Percentiles rank a stretch among this genome's conserved stretches.
Evolutionary conservation across 2,797 vertebrate species (phyloP).

Genomic region (Odontamblyopus rebecca): DNA sequence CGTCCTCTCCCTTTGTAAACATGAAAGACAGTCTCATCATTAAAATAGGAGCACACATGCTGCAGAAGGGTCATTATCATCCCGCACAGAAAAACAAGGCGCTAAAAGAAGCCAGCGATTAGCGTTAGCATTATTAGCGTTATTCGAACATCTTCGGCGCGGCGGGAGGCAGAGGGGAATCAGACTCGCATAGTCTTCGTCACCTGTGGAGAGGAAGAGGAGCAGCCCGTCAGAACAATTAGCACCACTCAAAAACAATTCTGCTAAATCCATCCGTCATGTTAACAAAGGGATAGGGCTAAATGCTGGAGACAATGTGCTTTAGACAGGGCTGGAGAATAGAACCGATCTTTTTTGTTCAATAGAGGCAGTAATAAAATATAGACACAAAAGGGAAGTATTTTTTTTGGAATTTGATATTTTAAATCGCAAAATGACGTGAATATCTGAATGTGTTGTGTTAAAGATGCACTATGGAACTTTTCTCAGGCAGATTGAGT

Average conservation of each 20-base stretch:
- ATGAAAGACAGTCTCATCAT: slow-evolving; percentile 73
- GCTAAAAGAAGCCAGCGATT: slow-evolving; percentile 68
- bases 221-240: slow-evolving; percentile 31
- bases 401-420: too few species aligned
- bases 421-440: too few species aligned
- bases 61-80: slow-evolving; percentile 50
- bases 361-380: too few species aligned
- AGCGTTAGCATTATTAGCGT: slow-evolving; percentile 43
- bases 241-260: slow-evolving; percentile 39
- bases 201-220: slow-evolving; percentile 50
- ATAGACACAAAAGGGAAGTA: too few species aligned
- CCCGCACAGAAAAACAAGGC: slow-evolving; percentile 31
- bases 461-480: too few species aligned
- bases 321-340: not conserved
- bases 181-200: slow-evolving; percentile 58
- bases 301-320: not conserved
- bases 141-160: slow-evolving; percentile 68
- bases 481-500: too few species aligned
- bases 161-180: slow-evolving; percentile 60
- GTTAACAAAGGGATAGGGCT: slow-evolving; percentile 1
- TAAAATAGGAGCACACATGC: slow-evolving; percentile 44
- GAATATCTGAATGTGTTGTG: too few species aligned
- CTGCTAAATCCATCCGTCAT: slow-evolving; percentile 30
- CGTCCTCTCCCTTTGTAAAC: slow-evolving; percentile 55
- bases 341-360: too few species aligned